phyloP scores from a whole-genome alignment of 2,797 vertebrate genomes.

The Pteropus rufus region DNA sequence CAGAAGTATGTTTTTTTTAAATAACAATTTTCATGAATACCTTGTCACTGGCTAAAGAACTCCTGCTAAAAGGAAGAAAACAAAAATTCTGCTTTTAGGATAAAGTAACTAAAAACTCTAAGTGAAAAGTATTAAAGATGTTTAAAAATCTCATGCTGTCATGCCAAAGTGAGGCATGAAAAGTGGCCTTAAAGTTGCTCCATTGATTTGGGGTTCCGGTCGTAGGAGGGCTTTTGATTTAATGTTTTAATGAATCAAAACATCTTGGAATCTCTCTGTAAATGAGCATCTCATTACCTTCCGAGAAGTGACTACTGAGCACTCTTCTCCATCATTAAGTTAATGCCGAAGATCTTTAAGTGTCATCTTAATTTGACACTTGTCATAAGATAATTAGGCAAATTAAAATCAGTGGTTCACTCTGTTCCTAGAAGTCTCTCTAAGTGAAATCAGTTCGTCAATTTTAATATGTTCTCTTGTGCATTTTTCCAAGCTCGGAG shows the following conservation, averaged over 20 bases:
- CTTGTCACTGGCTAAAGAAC: background rate
- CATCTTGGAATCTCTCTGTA: conserved; percentile 57
- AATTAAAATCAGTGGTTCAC: conserved; percentile 66
- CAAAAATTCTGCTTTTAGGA: background rate
- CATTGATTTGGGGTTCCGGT: background rate
- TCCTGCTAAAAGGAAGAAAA: background rate
- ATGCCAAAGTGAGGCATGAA: background rate
- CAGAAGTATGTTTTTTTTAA: background rate
- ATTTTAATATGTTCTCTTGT: conserved; percentile 65
- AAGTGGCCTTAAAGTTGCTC: background rate
- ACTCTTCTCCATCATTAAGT: conserved; percentile 60
- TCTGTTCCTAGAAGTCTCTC: conserved; percentile 53
- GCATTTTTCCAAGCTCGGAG: conserved; percentile 25
- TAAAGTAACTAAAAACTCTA: background rate
- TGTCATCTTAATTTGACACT: conserved; percentile 72
- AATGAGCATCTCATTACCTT: conserved; percentile 56
- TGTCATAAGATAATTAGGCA: conserved; percentile 73
- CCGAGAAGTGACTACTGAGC: conserved; percentile 43
- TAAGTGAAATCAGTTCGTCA: conserved; percentile 67
- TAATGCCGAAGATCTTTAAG: conserved; percentile 67
- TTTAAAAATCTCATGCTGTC: background rate
- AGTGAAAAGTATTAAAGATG: background rate
- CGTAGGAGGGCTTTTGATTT: conserved; percentile 59
- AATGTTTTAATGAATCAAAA: conserved; percentile 65
- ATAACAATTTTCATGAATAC: background rate